phyloP scores from a whole-genome alignment of 1,140 invertebrate species.

The Papilio xuthus region DNA sequence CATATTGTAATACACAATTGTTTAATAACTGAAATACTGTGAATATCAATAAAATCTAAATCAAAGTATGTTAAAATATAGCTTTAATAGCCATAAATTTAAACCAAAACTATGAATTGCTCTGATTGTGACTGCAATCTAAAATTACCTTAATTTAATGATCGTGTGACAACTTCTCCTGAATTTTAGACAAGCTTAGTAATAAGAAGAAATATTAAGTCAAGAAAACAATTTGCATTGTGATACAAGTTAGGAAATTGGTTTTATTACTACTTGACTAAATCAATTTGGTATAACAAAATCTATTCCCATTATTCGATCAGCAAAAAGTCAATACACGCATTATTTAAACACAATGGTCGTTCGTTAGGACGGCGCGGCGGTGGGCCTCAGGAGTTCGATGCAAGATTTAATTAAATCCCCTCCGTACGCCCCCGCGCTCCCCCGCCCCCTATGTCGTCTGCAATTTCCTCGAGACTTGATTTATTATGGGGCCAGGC shows the following conservation, averaged over 20 bases:
- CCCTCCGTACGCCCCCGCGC: slow-evolving; percentile 50
- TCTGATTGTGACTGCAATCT: too few species aligned
- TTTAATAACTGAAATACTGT: background rate
- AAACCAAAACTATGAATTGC: too few species aligned
- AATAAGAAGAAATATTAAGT: too few species aligned
- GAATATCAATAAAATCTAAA: background rate
- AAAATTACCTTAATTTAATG: too few species aligned
- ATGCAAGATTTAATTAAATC: slow-evolving; percentile 80
- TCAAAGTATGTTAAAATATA: background rate
- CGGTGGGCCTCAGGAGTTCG: slow-evolving; percentile 77
- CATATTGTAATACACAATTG: background rate
- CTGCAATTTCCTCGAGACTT: slow-evolving; percentile 81
- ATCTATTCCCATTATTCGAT: slow-evolving; percentile 49
- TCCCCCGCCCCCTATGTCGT: slow-evolving; percentile 53
- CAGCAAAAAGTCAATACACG: slow-evolving; percentile 73
- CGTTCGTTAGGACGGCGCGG: slow-evolving; percentile 75
- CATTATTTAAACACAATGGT: slow-evolving; percentile 80
- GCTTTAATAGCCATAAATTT: too few species aligned
- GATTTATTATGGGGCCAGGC: slow-evolving; percentile 83
- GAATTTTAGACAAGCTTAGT: too few species aligned
- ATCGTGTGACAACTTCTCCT: too few species aligned
- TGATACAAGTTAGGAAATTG: too few species aligned
- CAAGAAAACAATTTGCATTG: too few species aligned
- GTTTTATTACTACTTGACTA: background rate
- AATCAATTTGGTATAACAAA: slow-evolving; percentile 22